A percentile compares a stretch with the other conserved stretches of the same genome.
Conservation (phyloP, 2,113 vertebrate genomes). For the Sisor rabdophorus region DNA sequence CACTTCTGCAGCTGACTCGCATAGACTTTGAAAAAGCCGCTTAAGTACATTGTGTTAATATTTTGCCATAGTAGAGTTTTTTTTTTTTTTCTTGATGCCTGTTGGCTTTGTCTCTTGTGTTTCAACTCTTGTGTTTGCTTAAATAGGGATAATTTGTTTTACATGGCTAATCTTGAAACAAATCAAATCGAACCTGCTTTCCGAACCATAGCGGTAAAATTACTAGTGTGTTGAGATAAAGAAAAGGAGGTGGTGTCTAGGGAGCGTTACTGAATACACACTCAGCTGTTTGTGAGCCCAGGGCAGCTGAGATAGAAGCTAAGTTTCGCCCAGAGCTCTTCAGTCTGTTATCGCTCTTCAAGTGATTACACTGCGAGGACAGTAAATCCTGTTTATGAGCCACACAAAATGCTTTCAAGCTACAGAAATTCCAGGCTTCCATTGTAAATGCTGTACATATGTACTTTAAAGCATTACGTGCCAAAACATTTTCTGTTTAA, state of each 20-base stretch:
- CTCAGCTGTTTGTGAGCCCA: constrained; percentile 65
- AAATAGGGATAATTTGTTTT: constrained; percentile 47
- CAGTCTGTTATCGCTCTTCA: constrained; percentile 56
- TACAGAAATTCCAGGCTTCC: constrained; percentile 56
- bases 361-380: constrained; percentile 56
- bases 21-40: constrained; percentile 4
- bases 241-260: constrained; percentile 30
- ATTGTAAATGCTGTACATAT: constrained; percentile 55
- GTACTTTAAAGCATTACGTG: constrained; percentile 61
- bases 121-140: constrained; percentile 32
- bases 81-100: constrained; percentile 28
- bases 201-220: constrained; percentile 68
- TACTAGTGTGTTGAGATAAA: constrained; percentile 61
- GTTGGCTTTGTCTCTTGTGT: constrained; percentile 29
- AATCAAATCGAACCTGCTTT: constrained; percentile 45
- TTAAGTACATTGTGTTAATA: constrained; percentile 16
- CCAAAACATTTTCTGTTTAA: constrained; percentile 53
- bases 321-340: constrained; percentile 49
- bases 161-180: constrained; percentile 45
- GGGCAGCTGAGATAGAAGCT: constrained; percentile 65
- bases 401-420: constrained; percentile 60
- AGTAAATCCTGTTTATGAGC: constrained; percentile 54
- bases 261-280: constrained; percentile 49
- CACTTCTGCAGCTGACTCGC: neutral
- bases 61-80: constrained; percentile 24